Conservation (phyloP, 2,797 vertebrate species). For the Avahi laniger region DNA sequence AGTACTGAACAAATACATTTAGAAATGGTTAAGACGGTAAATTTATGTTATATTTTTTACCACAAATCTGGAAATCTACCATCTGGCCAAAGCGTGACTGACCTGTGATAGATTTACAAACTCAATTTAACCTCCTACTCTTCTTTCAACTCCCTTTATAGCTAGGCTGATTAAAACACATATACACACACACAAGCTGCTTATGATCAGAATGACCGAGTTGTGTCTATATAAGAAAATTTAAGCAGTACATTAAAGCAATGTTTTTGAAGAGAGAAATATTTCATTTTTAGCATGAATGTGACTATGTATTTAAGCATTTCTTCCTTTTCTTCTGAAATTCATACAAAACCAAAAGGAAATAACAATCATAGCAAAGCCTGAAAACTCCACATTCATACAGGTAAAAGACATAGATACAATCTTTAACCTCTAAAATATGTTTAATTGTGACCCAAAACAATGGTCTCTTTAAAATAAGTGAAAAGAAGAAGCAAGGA, state of each 20-base stretch:
- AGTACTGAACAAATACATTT: background rate
- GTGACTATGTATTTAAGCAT: background rate
- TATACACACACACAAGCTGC: background rate
- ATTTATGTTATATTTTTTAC: background rate
- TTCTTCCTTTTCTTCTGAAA: background rate
- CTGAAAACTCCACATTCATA: background rate
- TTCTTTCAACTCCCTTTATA: background rate
- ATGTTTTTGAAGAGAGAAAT: conserved; percentile 3
- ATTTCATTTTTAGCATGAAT: background rate
- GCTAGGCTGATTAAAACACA: background rate
- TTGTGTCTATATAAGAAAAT: background rate
- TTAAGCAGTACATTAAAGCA: background rate
- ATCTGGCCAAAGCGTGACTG: conserved; percentile 4
- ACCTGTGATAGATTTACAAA: background rate
- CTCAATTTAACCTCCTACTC: background rate
- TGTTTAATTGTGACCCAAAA: background rate
- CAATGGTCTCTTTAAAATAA: background rate
- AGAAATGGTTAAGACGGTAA: background rate
- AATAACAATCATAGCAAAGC: background rate
- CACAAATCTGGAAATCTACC: conserved; percentile 21
- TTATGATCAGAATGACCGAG: background rate
- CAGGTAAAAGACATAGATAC: background rate
- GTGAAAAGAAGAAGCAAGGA: background rate
- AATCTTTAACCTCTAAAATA: background rate
- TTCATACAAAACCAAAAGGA: background rate